phyloP scores from a whole-genome alignment of 2,797 vertebrate genomes.

The Holocentrus rufus region DNA sequence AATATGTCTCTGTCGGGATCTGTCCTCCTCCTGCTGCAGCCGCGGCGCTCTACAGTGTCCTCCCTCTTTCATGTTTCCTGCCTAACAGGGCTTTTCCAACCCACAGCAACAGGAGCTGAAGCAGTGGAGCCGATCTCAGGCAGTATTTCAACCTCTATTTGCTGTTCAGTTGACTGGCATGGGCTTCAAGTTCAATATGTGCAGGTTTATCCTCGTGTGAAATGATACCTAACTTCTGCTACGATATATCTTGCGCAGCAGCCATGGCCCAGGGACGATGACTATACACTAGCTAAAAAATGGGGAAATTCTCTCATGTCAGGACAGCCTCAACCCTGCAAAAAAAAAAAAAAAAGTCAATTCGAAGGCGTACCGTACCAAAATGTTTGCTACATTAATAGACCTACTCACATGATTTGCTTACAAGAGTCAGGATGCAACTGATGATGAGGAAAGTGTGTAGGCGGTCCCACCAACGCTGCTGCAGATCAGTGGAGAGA shows the following conservation, averaged over 20 bases:
- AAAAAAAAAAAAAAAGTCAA: constrained; percentile 65
- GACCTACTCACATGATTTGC: constrained; percentile 71
- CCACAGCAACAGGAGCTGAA: constrained; percentile 31
- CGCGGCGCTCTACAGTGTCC: constrained; percentile 20
- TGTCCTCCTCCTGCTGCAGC: constrained; percentile 50
- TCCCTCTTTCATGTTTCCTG: constrained; percentile 40
- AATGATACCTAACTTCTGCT: constrained; percentile 30
- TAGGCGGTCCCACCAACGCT: constrained; percentile 71
- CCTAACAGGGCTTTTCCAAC: constrained; percentile 35
- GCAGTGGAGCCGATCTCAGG: constrained; percentile 22
- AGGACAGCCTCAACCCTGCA: constrained; percentile 66
- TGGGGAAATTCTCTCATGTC: constrained; percentile 66
- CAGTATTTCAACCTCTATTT: constrained; percentile 53
- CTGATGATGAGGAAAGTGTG: constrained; percentile 75
- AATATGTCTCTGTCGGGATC: constrained; percentile 62
- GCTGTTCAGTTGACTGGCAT: constrained; percentile 9
- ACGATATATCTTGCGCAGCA: constrained; percentile 27
- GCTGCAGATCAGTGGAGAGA: constrained; percentile 67
- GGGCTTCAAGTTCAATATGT: constrained; percentile 41
- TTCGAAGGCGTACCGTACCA: constrained; percentile 57
- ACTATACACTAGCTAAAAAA: constrained; percentile 71
- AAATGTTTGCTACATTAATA: constrained; percentile 73
- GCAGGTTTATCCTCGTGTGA: constrained; percentile 59
- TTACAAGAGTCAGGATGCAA: constrained; percentile 75
- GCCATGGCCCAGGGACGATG: constrained; percentile 49